Conservation (phyloP, 2,113 vertebrate genomes). For the Cynoglossus semilaevis region DNA sequence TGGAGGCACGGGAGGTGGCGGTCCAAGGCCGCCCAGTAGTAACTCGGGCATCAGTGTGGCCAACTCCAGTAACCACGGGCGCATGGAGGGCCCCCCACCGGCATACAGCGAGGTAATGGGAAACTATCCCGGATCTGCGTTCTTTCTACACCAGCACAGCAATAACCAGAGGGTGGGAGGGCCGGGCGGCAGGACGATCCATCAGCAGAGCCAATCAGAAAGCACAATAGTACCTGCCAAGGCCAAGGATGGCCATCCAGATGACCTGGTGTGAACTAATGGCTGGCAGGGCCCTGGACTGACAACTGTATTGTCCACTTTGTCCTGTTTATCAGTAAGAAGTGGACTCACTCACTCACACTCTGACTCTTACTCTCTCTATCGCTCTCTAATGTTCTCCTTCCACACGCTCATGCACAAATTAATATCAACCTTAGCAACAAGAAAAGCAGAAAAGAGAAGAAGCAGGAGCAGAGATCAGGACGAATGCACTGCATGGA, state of each 20-base stretch:
- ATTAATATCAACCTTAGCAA: constrained; percentile 53
- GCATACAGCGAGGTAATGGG: constrained; percentile 97
- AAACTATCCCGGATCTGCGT: constrained; percentile 85
- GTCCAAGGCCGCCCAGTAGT: constrained; percentile 93
- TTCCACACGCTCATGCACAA: constrained; percentile 76
- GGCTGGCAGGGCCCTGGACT: constrained; percentile 28
- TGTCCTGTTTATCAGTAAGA: constrained; percentile 30
- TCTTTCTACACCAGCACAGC: constrained; percentile 96
- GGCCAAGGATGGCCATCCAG: constrained; percentile 83
- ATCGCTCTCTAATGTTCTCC: constrained; percentile 49
- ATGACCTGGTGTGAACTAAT: constrained; percentile 81
- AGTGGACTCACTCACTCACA: constrained; percentile 36
- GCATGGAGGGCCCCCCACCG: constrained; percentile 91
- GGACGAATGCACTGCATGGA: constrained; percentile 49
- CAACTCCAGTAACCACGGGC: constrained; percentile 85
- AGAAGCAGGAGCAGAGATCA: constrained; percentile 79
- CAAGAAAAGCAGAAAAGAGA: constrained; percentile 52
- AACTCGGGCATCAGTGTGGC: constrained; percentile 93
- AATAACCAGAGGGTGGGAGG: constrained; percentile 68
- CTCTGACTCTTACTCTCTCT: constrained; percentile 36
- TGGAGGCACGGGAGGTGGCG: constrained; percentile 68
- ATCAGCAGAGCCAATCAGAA: constrained; percentile 84
- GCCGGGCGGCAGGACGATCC: constrained; percentile 80
- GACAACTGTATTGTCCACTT: constrained; percentile 33
- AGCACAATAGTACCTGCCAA: constrained; percentile 88